Evolutionary conservation across 2,113 vertebrate genomes (phyloP), one percentile per base, ranked within the genome.

Genomic region (Emydocephalus ijimae): DNA sequence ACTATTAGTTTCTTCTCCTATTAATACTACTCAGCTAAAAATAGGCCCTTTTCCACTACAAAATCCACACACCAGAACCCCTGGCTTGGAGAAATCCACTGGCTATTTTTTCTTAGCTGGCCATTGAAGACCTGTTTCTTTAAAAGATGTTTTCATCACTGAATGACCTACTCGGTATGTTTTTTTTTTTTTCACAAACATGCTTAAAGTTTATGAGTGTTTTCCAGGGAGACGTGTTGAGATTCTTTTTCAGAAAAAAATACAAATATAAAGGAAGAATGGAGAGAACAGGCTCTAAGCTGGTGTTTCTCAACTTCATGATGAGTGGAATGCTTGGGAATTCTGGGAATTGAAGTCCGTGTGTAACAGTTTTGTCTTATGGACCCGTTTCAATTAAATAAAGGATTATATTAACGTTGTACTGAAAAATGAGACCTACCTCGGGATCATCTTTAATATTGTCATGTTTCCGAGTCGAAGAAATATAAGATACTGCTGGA

Each of bases 361-460:
- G 34, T 8, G 34, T 39, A 81, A 81, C 69, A 81, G 34, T 14
- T 59, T 88, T 10, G 3, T 43, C 24, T 0, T 6, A 92, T 0
- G 45, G 15, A 39, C 43, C 2, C 56, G 14, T 15, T 48, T 23
- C 29, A 21, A 90, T 45, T 52, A 89, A 94, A 89, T 24, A 91
- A 4, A 91, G 91, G 0, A 1, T 24, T 14, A 3, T 93, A 21
- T 81, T 21, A 43, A 81, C 92, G 93, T 23, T 92, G 9, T 11
- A 26, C 21, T 54, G 20, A 56, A 52, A 20, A 56, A 57, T 43
- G 20, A 69, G 55, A 92, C 98, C 97, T 96, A 99, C 99, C 99
- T 99, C 98, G 88, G 98, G 96, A 43, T 98, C 98, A 92, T 99
- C 98, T 94, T 99, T 98, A 87, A 98, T 96, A 96, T 95, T 98